These are phyloP conservation scores for Eubucco bourcierii DNA, from an alignment of 2,113 vertebrate genomes.

Conservation along the genomic window DNA sequence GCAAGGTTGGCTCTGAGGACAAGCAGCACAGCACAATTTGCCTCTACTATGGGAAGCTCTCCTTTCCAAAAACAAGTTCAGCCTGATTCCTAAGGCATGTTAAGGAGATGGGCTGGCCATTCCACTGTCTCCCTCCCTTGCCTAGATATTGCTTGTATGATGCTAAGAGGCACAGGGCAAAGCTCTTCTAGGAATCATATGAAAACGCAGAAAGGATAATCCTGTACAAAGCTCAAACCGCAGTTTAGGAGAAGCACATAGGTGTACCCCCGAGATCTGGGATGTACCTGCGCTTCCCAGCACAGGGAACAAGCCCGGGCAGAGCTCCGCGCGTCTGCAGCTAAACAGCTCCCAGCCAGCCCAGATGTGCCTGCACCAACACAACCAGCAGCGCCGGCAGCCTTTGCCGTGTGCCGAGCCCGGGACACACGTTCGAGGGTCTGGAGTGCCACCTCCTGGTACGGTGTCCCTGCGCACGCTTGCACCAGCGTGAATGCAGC, in stretches of 20 bases:
- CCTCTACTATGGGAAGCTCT: neutral
- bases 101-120: too few relatives aligned
- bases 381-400: rapidly evolving
- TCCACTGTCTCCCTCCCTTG: neutral
- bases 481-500: rapidly evolving
- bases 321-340: rapidly evolving
- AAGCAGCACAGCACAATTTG: neutral
- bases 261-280: rapidly evolving
- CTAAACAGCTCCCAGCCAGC: neutral
- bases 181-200: neutral
- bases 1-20: neutral
- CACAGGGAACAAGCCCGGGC: rapidly evolving
- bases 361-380: neutral
- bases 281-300: neutral
- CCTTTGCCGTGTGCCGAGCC: neutral
- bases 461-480: rapidly evolving
- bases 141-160: neutral
- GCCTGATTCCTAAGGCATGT: neutral
- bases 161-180: rapidly evolving
- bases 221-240: neutral
- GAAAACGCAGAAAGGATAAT: neutral
- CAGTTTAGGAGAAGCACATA: neutral
- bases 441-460: slow-evolving; percentile 62
- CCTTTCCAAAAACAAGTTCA: neutral
- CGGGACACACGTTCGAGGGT: neutral